Base-by-base conservation (phyloP, 1,140 invertebrate species). In the Pteromalus puparum region DNA sequence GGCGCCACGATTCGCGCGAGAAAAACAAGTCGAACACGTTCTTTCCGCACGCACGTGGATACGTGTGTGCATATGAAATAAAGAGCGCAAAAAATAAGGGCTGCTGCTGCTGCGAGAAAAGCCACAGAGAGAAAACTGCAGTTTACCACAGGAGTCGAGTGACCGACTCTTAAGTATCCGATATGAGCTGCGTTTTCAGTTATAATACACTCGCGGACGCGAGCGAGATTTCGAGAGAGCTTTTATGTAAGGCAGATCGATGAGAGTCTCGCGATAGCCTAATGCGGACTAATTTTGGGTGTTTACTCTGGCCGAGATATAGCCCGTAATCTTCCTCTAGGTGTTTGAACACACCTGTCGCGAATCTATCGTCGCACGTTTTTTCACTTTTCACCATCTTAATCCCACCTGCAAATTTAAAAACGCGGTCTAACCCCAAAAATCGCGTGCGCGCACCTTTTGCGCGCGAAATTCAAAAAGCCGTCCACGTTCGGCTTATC, bases 391-490 rank as follows among this genome's bases (percentile, higher is more conserved):
- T 24, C 68, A 10, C 24, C 6, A 72, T 72, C n/a, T n/a, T n/a
- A n/a, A n/a, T n/a, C n/a, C n/a, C n/a, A n/a, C n/a, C n/a, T n/a
- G n/a, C n/a, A n/a, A n/a, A n/a, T n/a, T n/a, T n/a, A n/a, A n/a
- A 28, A 7, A 30, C 68, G 13, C 3, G 28, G 4, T 28, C 26
- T 1, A n/a, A 5, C 28, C 18, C 68, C 24, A 30, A n/a, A 34
- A 34, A 34, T 34, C 30, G 30, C 30, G 3, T 34, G 30, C 30
- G 30, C 24, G 28, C 30, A 24, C 6, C 21, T 34, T 53, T 24
- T 68, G 18, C 65, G 67, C 82, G 82, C 73, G 34, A 82, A 82
- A 82, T 75, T 82, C 38, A 42, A 82, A 82, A 76, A 53, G 18
- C 34, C 30, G 18, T 18, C 4, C 30, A 34, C 18, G 72, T 34